Evolutionary conservation across 1,140 invertebrate genomes (phyloP), one percentile per base, ranked within the genome.

Genomic region (Drosophila biarmipes): DNA sequence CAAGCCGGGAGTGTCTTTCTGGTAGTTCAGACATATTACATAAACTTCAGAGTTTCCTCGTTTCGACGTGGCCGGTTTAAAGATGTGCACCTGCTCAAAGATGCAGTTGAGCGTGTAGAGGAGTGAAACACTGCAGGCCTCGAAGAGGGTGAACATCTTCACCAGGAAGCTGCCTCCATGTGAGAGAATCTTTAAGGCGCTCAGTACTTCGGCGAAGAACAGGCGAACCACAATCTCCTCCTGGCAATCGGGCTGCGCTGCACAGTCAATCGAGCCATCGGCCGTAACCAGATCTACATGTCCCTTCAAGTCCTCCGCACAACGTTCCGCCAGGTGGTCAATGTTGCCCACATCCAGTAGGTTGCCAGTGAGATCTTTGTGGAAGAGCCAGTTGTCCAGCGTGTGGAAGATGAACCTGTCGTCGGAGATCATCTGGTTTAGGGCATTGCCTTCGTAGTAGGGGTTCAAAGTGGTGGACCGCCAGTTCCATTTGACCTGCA

Each of bases 31-130:
- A 90, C 97, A 97, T 11, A 99, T 93, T 0, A 98, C 93, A 92
- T 99, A 99, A 0, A 96, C 94, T 92, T 99, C 98, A 0, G 98
- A 99, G 92, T 99, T 99, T 11, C 98, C 98, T 86, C 96, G 95
- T 91, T 98, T 98, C 42, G 98, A 99, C 0, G 97, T 97, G 0
- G 94, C 95, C 8, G 98, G 98, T 92, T 99, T 99, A 75, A 95
- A 96, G 5, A 97, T 92, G 63, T 94, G 92, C 1, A 98, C 95
- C 76, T 95, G 87, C 19, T 93, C 78, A 17, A 94, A 89, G n/a
- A 82, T 37, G 80, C 95, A 95, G 74, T 95, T 94, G 0, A 99
- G 93, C 2, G 99, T 91, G 90, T 96, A 98, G 21, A 99, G 84
- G 3, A 98, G 89, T 54, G 95, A 96, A 0, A 98, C 93, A 2